Evolutionary conservation across 1,140 invertebrate genomes (phyloP), one percentile per base, ranked within the genome.

Genomic region (Eurosta solidaginis): DNA sequence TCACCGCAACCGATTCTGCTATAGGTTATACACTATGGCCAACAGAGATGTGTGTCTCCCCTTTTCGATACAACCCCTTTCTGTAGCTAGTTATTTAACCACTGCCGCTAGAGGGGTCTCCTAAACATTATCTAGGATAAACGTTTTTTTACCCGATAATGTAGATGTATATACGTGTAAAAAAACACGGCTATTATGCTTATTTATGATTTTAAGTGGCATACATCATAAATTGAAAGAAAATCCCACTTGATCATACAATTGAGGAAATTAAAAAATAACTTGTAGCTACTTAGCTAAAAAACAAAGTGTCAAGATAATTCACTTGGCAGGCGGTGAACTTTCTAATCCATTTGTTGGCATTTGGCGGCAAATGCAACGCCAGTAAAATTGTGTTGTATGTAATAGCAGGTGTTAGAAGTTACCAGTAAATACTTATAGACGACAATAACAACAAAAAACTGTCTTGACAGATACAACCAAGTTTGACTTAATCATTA

Each of bases 331-430:
- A 54, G 50, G 5, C 42, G 42, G 50, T 25, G 20, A 22, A 54
- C 50, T 54, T 54, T 54, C 50, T 54, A 54, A 54, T 54, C 50
- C 50, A 29, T 54, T 54, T 54, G 22, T 54, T 54, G 50, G 50
- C 50, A 27, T 54, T 68, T 42, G 27, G 59, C 33, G 33, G 22
- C 59, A 33, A 12, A 59, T 14, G 12, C 27, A 20, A 59, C 20
- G 27, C 27, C 27, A 33, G 33, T n/a, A 54, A 54, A 25, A 25
- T 54, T 54, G 9, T 54, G 25, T 2, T 49, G 47, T 9, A 49
- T 33, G 27, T 12, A 25, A 27, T 25, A 9, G 36, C 59, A 68
- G 59, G 33, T 68, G 59, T 40, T 40, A 68, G 14, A 68, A 40
- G 22, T 1, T 68, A 68, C 36, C 59, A 9, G 59, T 68, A 7